phyloP scores from a whole-genome alignment of 2,888 invertebrate genomes.

The Temnothorax ravouxi region DNA sequence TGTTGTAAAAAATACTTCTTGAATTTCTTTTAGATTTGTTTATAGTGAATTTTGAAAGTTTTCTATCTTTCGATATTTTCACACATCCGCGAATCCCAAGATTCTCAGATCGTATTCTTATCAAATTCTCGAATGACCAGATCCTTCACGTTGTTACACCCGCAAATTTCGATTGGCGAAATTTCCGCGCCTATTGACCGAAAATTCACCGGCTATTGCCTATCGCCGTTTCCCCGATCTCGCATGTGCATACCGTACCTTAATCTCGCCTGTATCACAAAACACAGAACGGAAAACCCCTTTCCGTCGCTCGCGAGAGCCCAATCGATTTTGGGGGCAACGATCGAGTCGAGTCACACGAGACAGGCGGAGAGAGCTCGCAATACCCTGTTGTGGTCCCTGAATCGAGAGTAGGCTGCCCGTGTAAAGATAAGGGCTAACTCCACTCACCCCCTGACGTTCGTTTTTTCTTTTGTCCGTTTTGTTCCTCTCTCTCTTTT shows the following conservation, averaged over 20 bases:
- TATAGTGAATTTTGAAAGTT: not conserved
- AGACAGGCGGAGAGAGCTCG: not conserved
- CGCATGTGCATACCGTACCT: constrained; percentile 54
- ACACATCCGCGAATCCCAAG: not conserved
- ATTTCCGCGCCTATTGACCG: not conserved
- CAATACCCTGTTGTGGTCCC: constrained; percentile 38
- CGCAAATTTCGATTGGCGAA: not conserved
- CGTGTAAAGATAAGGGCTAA: constrained; percentile 29
- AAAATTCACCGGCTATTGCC: constrained; percentile 11
- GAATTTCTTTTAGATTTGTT: not conserved
- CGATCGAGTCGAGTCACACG: constrained; percentile 43
- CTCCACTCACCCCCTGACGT: constrained; percentile 30
- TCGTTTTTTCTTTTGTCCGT: constrained; percentile 28
- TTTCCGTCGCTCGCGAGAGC: constrained; percentile 25
- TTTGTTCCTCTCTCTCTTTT: constrained; percentile 32
- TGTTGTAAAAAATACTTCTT: not conserved
- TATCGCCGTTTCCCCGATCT: constrained; percentile 42
- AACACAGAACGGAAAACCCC: constrained; percentile 32
- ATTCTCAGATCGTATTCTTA: not conserved
- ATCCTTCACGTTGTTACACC: not conserved
- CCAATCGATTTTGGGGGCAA: constrained; percentile 40
- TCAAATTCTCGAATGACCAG: not conserved
- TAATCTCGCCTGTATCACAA: constrained; percentile 23
- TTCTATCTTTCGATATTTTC: not conserved
- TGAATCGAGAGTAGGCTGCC: constrained; percentile 32